phyloP scores from a whole-genome alignment of 2,113 vertebrate genomes.

The Colinus virginianus region DNA sequence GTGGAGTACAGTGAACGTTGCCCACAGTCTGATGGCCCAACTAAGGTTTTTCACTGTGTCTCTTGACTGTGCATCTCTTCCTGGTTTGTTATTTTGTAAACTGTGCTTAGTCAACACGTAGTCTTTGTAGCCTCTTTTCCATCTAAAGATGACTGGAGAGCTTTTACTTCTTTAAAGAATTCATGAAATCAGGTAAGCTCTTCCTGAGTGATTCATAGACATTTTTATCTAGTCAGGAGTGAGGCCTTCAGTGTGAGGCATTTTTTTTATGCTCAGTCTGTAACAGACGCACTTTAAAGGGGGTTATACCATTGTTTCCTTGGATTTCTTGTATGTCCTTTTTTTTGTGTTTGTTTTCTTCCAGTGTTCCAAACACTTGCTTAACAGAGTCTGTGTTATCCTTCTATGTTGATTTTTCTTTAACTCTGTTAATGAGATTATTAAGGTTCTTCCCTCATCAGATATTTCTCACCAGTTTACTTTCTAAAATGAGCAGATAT shows the following conservation, averaged over 20 bases:
- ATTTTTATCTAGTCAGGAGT: background rate
- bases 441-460: background rate
- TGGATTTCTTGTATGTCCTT: background rate
- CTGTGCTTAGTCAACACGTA: accelerated
- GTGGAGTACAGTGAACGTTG: accelerated
- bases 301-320: background rate
- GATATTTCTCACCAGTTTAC: background rate
- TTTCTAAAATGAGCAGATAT: background rate
- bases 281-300: background rate
- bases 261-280: background rate
- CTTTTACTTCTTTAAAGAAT: background rate
- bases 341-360: background rate
- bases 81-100: background rate
- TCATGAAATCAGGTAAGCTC: background rate
- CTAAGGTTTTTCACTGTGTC: background rate
- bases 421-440: background rate
- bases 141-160: background rate
- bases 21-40: background rate
- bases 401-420: background rate
- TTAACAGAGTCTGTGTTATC: background rate
- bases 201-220: accelerated
- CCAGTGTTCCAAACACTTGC: background rate
- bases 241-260: background rate
- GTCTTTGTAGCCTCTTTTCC: background rate
- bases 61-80: background rate